Evolutionary conservation across 92 coral and sea anemone species (phyloP), one percentile per base, ranked within the genome.

Genomic region (Epizoanthus stellaris): DNA sequence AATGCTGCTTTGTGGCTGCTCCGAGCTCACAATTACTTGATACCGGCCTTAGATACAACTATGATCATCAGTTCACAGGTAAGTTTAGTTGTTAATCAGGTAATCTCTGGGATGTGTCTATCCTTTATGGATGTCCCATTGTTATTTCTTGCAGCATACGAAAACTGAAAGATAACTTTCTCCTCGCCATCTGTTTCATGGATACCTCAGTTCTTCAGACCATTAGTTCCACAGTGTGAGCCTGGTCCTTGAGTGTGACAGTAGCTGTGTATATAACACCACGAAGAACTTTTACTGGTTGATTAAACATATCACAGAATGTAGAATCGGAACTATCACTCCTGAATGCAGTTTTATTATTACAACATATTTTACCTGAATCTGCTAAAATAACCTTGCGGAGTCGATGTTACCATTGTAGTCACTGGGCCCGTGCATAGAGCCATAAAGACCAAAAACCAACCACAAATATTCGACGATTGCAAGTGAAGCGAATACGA

Each of bases 21-120:
- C 6, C 49, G 7, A 4, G 49, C 49, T 4, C 49, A 43, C 5
- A 4, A 43, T 43, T 43, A 4, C 49, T 8, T 43, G 49, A 4
- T 43, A 43, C 49, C n/a, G n/a, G n/a, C n/a, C 6, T 43, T 43
- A 43, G 49, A 23, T 23, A 23, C 25, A 23, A 23, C 25, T 23
- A 23, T 23, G 25, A 43, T 43, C 54, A 49, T 49, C 54, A 49
- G 54, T 49, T 7, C 54, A 49, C 49, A 43, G 6, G 25, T 23
- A 23, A 23, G 25, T 23, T 23, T 49, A 42, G 43, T 20, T 30
- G 8, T 14, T 67, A 17, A 47, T 93, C 88, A 95, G 38, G 98
- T 96, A 86, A 96, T 89, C 76, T 96, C 98, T 30, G 98, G 98
- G n/a, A 96, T 95, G 85, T 96, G 98, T 21, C 98, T 98, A 89